Percentiles rank a stretch among this genome's conserved stretches.
Evolutionary conservation across 1,140 invertebrate genomes (phyloP).

Genomic region (Drosophila lowei): DNA sequence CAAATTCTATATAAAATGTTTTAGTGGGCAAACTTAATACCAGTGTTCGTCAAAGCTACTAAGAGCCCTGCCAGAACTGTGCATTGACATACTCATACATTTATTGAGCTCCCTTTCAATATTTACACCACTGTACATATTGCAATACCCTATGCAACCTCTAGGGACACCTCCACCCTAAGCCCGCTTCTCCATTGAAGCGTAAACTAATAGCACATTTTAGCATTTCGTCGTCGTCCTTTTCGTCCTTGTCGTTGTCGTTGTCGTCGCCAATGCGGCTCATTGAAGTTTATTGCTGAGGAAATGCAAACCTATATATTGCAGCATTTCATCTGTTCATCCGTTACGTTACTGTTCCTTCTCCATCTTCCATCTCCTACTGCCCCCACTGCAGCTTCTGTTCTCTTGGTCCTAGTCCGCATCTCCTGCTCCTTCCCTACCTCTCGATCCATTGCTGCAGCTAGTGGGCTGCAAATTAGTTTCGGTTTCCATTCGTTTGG

Average conservation of each 20-base stretch:
- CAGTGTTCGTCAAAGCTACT: no score
- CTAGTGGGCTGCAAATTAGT: conserved; percentile 68
- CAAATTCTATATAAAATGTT: no score
- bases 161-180: conserved; percentile 4
- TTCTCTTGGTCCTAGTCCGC: neutral
- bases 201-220: conserved; percentile 69
- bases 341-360: conserved; percentile 2
- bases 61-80: no score
- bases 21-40: no score
- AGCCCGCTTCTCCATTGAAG: conserved; percentile 22
- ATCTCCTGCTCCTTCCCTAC: neutral
- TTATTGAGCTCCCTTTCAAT: no score
- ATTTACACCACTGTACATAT: neutral
- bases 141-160: neutral
- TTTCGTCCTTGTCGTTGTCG: conserved; percentile 16
- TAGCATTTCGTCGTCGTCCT: conserved; percentile 57
- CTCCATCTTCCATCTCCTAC: conserved; percentile 32
- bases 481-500: conserved; percentile 58
- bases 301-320: conserved; percentile 75
- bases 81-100: no score
- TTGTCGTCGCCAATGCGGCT: conserved; percentile 50
- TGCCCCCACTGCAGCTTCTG: conserved; percentile 16
- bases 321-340: conserved; percentile 50
- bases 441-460: conserved; percentile 6
- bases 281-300: conserved; percentile 75